A percentile compares a stretch with the other conserved stretches of the same genome.
Conservation (phyloP, 2,797 vertebrate genomes). For the Chiloscyllium punctatum region DNA sequence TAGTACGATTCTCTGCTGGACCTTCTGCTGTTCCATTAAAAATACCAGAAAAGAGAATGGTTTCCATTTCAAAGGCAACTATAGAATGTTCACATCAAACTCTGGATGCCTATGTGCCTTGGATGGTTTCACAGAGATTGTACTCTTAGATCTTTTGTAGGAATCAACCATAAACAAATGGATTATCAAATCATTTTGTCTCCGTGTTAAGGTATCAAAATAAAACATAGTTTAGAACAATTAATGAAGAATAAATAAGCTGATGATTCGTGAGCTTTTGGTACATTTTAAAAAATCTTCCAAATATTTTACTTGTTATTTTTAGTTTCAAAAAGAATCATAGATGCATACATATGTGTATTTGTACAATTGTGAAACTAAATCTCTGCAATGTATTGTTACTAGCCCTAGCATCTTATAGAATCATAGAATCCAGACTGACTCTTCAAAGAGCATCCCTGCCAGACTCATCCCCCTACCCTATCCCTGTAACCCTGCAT, state of each 20-base stretch:
- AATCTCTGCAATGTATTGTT: not conserved
- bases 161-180: not conserved
- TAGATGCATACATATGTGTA: not conserved
- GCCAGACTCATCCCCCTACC: no score
- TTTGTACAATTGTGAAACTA: not conserved
- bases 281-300: not conserved
- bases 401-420: not conserved
- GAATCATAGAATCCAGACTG: no score
- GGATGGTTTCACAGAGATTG: not conserved
- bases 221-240: no score
- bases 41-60: not conserved
- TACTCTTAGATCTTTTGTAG: not conserved
- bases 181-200: not conserved
- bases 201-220: not conserved
- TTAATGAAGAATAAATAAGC: not conserved
- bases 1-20: not conserved
- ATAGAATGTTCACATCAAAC: not conserved
- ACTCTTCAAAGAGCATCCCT: no score
- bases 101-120: not conserved
- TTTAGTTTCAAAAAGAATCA: not conserved
- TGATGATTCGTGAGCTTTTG: not conserved
- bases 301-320: not conserved
- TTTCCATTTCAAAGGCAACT: not conserved
- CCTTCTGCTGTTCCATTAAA: not conserved
- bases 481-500: no score